Percentiles rank a stretch among this genome's conserved stretches.
phyloP scores from a whole-genome alignment of 2,888 invertebrate genomes.

The Nezara viridula region DNA sequence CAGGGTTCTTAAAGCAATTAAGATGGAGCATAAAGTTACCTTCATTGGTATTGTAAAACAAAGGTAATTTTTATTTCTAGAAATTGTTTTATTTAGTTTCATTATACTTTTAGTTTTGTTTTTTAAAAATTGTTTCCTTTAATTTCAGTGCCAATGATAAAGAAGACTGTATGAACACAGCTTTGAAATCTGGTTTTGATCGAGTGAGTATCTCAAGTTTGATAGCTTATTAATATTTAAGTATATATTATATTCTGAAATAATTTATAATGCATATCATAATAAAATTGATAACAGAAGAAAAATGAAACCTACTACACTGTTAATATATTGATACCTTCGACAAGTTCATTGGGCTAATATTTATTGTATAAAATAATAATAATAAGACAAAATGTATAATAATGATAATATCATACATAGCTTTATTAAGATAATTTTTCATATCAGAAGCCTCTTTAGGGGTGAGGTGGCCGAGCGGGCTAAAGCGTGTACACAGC shows the following conservation, averaged over 20 bases:
- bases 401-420: too few relatives aligned
- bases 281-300: neutral
- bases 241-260: neutral
- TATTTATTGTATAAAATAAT: too few relatives aligned
- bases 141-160: slow-evolving; percentile 84
- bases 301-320: neutral
- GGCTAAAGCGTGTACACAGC: too few relatives aligned
- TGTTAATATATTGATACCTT: neutral
- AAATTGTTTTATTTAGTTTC: neutral
- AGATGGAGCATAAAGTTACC: slow-evolving; percentile 47
- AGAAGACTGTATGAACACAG: slow-evolving; percentile 81
- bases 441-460: too few relatives aligned
- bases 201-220: slow-evolving; percentile 76
- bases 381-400: too few relatives aligned
- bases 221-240: neutral
- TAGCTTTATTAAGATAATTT: too few relatives aligned
- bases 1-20: slow-evolving; percentile 47
- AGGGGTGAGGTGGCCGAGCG: too few relatives aligned
- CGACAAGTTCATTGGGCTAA: neutral
- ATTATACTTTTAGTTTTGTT: neutral
- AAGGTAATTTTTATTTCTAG: slow-evolving; percentile 29
- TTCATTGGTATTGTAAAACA: slow-evolving; percentile 49
- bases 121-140: slow-evolving; percentile 63
- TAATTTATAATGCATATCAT: neutral
- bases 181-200: slow-evolving; percentile 88